phyloP scores from a whole-genome alignment of 2,888 invertebrate genomes.

The Rhopalosiphum nymphaeae region DNA sequence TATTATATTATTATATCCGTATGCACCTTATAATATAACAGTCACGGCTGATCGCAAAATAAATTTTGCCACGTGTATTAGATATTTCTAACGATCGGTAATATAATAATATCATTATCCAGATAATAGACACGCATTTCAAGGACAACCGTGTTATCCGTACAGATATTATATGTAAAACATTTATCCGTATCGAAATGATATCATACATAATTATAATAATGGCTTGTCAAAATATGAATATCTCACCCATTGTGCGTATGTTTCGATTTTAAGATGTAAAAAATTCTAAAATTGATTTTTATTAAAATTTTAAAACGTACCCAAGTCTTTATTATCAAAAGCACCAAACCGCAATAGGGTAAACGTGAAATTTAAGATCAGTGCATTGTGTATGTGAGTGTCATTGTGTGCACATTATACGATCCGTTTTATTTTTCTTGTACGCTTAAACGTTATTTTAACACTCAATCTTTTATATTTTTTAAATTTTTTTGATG shows the following conservation, averaged over 20 bases:
- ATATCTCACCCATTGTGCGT: neutral
- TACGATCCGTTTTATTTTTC: too few relatives aligned
- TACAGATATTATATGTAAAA: neutral
- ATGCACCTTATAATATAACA: neutral
- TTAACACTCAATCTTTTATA: neutral
- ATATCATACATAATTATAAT: neutral
- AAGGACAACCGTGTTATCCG: conserved; percentile 12
- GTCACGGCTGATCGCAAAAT: conserved; percentile 24
- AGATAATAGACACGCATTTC: neutral
- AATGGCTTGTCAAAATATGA: neutral
- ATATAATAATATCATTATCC: neutral
- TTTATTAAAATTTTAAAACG: too few relatives aligned
- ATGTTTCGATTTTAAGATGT: neutral
- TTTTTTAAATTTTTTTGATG: neutral
- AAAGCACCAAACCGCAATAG: too few relatives aligned
- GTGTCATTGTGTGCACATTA: too few relatives aligned
- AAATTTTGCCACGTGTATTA: neutral
- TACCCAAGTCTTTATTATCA: too few relatives aligned
- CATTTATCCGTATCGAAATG: neutral
- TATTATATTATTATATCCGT: neutral
- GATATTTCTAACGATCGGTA: neutral
- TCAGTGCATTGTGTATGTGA: too few relatives aligned
- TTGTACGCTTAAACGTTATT: neutral
- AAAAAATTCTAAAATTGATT: neutral
- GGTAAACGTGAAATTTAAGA: too few relatives aligned